phyloP scores from a whole-genome alignment of 2,888 invertebrate species.

The Ethmia dodecea region DNA sequence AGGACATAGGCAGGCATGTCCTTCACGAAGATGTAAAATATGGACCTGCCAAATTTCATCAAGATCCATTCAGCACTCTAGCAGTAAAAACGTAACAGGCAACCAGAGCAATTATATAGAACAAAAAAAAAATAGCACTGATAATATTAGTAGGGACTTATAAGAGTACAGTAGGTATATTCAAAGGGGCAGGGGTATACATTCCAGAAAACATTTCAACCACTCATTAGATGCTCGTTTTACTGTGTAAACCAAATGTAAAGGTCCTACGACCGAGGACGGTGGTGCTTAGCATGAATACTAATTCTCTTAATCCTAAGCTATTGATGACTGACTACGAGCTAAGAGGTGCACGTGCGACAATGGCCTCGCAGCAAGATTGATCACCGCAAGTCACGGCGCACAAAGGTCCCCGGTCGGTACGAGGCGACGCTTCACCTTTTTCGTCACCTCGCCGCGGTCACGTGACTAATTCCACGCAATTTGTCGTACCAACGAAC shows the following conservation, averaged over 20 bases:
- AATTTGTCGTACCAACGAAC: conserved; percentile 70
- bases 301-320: conserved; percentile 39
- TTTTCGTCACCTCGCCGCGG: conserved; percentile 73
- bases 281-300: conserved; percentile 30
- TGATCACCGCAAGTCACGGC: conserved; percentile 54
- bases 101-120: too few relatives aligned
- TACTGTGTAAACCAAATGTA: conserved; percentile 7
- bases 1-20: too few relatives aligned
- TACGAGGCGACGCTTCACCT: conserved; percentile 64
- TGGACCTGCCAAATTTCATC: too few relatives aligned
- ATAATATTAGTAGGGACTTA: too few relatives aligned
- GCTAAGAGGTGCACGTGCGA: conserved; percentile 51
- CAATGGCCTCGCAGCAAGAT: conserved; percentile 57
- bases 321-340: conserved; percentile 31
- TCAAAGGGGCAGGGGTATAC: too few relatives aligned
- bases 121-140: too few relatives aligned
- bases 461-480: conserved; percentile 73
- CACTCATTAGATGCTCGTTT: background rate
- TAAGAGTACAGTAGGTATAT: too few relatives aligned
- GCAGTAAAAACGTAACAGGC: too few relatives aligned
- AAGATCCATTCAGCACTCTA: too few relatives aligned
- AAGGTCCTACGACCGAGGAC: conserved; percentile 13
- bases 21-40: too few relatives aligned
- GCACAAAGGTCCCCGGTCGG: conserved; percentile 42
- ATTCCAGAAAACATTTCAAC: background rate